These are phyloP conservation scores for Percopsis omiscomaycus DNA, from an alignment of 2,797 vertebrate species.

Conservation along the genomic window DNA sequence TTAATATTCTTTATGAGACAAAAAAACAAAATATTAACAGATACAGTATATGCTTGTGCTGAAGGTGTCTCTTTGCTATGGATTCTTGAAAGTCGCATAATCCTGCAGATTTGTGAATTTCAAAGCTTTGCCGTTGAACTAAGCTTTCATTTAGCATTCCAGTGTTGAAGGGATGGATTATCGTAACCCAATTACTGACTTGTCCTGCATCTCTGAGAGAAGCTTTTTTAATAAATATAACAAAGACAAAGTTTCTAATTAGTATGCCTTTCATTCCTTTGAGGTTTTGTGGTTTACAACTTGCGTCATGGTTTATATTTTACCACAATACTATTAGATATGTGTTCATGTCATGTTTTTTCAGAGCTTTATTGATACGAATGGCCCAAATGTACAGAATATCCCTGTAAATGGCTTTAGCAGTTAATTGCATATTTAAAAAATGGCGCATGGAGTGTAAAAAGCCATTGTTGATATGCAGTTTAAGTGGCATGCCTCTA, in stretches of 20 bases:
- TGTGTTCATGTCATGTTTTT: not conserved
- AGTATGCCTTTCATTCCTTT: constrained; percentile 36
- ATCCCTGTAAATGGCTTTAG: not conserved
- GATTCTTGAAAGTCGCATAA: constrained; percentile 63
- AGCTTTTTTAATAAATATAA: constrained; percentile 43
- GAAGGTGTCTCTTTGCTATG: constrained; percentile 40
- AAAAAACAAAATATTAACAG: constrained; percentile 35
- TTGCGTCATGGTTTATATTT: constrained; percentile 8
- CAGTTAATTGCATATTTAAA: not conserved
- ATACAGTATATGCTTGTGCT: constrained; percentile 32
- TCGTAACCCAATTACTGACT: constrained; percentile 64
- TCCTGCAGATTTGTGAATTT: constrained; percentile 64
- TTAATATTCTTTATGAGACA: constrained; percentile 26
- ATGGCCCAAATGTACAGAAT: not conserved
- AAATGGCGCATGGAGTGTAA: not conserved
- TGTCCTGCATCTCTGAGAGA: constrained; percentile 53
- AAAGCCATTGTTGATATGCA: not conserved
- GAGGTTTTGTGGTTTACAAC: constrained; percentile 26
- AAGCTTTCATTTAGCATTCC: constrained; percentile 70
- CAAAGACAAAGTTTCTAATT: constrained; percentile 59
- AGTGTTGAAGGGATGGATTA: constrained; percentile 68
- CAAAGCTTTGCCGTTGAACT: constrained; percentile 62
- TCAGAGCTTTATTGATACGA: not conserved
- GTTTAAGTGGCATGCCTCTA: not conserved
- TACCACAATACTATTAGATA: not conserved